Conservation (phyloP, 2,797 vertebrate species). For the Catostomus latipinnis region DNA sequence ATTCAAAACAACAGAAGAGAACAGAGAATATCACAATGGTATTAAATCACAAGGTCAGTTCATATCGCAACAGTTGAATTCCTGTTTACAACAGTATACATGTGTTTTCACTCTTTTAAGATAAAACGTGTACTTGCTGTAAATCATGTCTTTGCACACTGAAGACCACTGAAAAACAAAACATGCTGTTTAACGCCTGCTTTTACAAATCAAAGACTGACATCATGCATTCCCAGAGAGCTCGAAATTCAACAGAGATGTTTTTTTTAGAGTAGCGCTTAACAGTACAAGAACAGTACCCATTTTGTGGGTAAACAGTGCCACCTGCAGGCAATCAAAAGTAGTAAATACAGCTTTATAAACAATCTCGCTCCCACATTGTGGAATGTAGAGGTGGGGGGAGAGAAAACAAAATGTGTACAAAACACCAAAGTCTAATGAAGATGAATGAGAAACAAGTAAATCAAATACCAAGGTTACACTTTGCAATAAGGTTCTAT, state of each 20-base stretch:
- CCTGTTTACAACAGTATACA: background rate
- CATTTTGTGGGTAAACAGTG: slow-evolving; percentile 52
- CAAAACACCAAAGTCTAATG: too few species aligned
- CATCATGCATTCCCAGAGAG: slow-evolving; percentile 50
- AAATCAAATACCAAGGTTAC: too few species aligned
- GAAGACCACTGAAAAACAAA: background rate
- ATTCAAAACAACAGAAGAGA: background rate
- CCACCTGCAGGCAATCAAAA: slow-evolving; percentile 47
- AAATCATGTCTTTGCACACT: background rate
- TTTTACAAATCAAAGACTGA: slow-evolving; percentile 55
- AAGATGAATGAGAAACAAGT: too few species aligned
- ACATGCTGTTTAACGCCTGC: background rate
- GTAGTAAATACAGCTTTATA: background rate
- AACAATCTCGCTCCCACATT: background rate
- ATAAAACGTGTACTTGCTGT: background rate
- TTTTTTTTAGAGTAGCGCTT: background rate
- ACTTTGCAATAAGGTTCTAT: too few species aligned
- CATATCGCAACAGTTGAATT: background rate
- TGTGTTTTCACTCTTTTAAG: background rate
- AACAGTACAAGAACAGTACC: background rate
- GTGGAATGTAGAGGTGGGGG: background rate
- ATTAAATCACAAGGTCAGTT: too few species aligned
- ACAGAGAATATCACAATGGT: too few species aligned
- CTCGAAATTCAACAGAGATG: slow-evolving; percentile 26
- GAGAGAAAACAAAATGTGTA: too few species aligned